Percentiles rank a stretch among this genome's conserved stretches.
Evolutionary conservation across 2,113 vertebrate genomes (phyloP).

Genomic region (Pelmatolapia mariae): DNA sequence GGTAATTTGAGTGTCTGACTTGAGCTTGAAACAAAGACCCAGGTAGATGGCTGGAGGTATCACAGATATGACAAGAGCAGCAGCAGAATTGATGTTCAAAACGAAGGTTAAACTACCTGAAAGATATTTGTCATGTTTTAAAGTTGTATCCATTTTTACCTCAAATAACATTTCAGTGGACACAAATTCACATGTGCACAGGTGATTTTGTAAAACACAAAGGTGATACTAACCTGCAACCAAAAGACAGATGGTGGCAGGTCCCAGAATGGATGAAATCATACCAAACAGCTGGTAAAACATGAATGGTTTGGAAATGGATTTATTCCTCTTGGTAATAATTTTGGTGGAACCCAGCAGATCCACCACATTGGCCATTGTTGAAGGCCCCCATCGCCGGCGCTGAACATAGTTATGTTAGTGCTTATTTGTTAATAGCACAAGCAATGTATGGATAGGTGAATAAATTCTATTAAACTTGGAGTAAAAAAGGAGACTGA

Average conservation of each 20-base stretch:
- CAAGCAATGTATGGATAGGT: background rate
- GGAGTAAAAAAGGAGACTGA: background rate
- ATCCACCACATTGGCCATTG: conserved; percentile 66
- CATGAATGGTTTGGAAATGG: conserved; percentile 69
- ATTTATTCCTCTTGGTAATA: conserved; percentile 57
- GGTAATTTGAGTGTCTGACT: conserved; percentile 61
- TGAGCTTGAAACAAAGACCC: conserved; percentile 59
- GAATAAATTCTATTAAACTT: background rate
- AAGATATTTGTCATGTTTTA: background rate
- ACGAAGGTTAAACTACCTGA: conserved; percentile 56
- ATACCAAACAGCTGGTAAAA: conserved; percentile 68
- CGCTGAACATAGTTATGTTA: no score
- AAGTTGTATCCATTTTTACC: background rate
- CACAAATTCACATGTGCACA: background rate
- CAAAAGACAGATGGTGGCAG: conserved; percentile 67
- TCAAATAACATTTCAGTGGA: background rate
- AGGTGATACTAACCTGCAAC: conserved; percentile 30
- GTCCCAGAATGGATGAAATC: conserved; percentile 52
- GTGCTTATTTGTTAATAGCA: no score
- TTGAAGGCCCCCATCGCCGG: conserved; percentile 69
- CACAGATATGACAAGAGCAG: conserved; percentile 41
- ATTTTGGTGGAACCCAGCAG: conserved; percentile 43
- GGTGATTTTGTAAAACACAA: background rate
- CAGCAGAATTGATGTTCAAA: background rate
- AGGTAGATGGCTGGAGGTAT: conserved; percentile 57